These are phyloP conservation scores for Athalia rosae DNA, from an alignment of 2,888 invertebrate species.

Conservation along the genomic window DNA sequence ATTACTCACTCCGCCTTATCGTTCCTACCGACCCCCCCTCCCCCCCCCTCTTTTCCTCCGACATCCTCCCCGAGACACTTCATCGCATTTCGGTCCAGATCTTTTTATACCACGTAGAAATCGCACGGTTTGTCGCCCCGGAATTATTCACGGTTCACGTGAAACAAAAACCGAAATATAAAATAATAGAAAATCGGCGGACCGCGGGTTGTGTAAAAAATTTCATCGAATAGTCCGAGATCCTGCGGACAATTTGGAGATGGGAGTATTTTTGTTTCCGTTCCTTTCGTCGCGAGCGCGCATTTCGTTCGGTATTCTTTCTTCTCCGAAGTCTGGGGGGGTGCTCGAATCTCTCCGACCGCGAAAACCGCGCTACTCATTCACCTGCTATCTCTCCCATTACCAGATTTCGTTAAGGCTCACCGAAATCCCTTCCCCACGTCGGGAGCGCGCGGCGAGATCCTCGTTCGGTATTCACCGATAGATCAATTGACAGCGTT, in stretches of 20 bases:
- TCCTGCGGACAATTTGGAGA: too few relatives aligned
- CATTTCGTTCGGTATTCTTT: neutral
- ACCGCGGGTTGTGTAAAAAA: too few relatives aligned
- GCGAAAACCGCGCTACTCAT: constrained; percentile 56
- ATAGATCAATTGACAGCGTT: constrained; percentile 69
- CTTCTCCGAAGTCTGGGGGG: neutral
- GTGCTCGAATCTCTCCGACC: constrained; percentile 5
- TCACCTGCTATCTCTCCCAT: constrained; percentile 65
- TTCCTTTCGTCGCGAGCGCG: neutral
- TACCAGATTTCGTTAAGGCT: constrained; percentile 68
- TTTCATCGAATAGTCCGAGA: too few relatives aligned
- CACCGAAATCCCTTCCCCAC: constrained; percentile 56
- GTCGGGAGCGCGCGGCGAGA: neutral
- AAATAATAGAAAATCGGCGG: too few relatives aligned
- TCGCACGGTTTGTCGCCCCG: neutral
- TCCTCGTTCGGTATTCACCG: constrained; percentile 54
- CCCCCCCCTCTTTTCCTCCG: constrained; percentile 68
- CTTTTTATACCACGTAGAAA: constrained; percentile 1
- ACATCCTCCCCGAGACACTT: constrained; percentile 61
- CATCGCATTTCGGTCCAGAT: constrained; percentile 53
- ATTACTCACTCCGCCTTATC: constrained; percentile 73
- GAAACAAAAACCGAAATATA: too few relatives aligned
- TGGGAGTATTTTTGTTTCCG: too few relatives aligned
- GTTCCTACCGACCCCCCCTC: constrained; percentile 62
- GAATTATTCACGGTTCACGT: neutral